These are phyloP conservation scores for Drosophila anomelani DNA, from an alignment of 2,888 invertebrate species.

Conservation along the genomic window DNA sequence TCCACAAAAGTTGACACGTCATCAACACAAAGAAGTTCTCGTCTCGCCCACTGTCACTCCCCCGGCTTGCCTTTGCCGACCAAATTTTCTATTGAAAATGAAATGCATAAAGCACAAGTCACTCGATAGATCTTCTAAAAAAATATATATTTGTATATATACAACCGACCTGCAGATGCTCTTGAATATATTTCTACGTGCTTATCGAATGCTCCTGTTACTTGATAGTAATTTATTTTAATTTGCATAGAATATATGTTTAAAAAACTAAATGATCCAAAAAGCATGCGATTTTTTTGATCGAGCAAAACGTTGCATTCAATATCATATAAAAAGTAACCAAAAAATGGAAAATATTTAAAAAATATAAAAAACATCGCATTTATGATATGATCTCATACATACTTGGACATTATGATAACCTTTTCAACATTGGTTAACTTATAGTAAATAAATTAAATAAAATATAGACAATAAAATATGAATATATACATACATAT, in stretches of 20 bases:
- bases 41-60: conserved; percentile 23
- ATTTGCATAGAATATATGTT: background rate
- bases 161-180: background rate
- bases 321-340: too few relatives aligned
- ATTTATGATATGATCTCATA: too few relatives aligned
- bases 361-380: too few relatives aligned
- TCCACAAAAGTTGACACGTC: conserved; percentile 73
- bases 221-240: background rate
- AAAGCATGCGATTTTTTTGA: too few relatives aligned
- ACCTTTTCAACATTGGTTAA: too few relatives aligned
- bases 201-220: background rate
- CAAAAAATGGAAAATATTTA: too few relatives aligned
- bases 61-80: background rate
- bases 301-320: too few relatives aligned
- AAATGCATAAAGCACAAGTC: conserved; percentile 13
- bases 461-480: too few relatives aligned
- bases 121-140: background rate
- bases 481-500: too few relatives aligned
- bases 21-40: conserved; percentile 65
- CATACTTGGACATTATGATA: too few relatives aligned
- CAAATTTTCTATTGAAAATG: conserved; percentile 56
- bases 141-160: background rate
- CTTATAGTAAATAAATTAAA: too few relatives aligned
- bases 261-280: background rate
- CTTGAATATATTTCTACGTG: background rate